Conservation (phyloP, 2,113 vertebrate genomes). For the Misgurnus anguillicaudatus region DNA sequence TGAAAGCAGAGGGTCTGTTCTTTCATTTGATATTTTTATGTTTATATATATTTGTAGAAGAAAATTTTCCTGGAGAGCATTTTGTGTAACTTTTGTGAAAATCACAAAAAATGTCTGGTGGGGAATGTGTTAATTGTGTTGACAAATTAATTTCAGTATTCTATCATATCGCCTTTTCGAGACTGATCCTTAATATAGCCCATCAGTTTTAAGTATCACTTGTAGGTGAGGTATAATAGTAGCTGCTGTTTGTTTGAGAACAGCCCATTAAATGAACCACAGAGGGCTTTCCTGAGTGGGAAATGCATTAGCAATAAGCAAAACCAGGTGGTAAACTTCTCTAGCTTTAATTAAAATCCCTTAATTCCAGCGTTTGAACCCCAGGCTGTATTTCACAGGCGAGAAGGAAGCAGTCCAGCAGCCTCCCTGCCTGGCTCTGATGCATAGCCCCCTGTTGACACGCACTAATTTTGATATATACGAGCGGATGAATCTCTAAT, state of each 20-base stretch:
- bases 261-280: conserved; percentile 54
- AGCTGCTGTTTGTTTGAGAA: conserved; percentile 63
- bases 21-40: too few species aligned
- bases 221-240: neutral
- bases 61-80: too few species aligned
- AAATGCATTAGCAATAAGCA: conserved; percentile 69
- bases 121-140: neutral
- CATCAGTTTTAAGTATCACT: neutral
- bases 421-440: conserved; percentile 76
- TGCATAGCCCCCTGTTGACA: conserved; percentile 86
- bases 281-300: conserved; percentile 55
- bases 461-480: conserved; percentile 91
- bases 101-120: too few species aligned
- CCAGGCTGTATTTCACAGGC: conserved; percentile 57
- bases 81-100: too few species aligned
- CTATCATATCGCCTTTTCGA: neutral
- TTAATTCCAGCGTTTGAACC: conserved; percentile 68
- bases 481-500: conserved; percentile 89
- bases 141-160: neutral
- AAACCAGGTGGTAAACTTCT: conserved; percentile 77
- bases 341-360: conserved; percentile 73
- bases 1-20: too few species aligned
- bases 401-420: conserved; percentile 69
- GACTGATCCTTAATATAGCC: neutral
- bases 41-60: too few species aligned